Base-by-base conservation (phyloP, 2,113 vertebrate genomes). In the Microcebus murinus region DNA sequence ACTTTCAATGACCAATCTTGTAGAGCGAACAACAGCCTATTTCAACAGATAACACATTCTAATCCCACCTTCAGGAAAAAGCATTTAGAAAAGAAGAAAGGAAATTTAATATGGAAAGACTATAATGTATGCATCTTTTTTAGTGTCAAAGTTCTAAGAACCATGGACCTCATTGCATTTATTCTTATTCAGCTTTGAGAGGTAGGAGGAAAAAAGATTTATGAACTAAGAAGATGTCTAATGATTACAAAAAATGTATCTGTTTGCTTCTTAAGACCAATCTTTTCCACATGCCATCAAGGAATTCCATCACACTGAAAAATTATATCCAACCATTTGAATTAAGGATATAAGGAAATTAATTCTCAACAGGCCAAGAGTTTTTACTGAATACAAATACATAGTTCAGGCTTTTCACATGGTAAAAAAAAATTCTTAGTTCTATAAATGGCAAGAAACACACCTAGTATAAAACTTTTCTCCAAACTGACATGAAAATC, bases 341-440 rank as follows among this genome's bases (percentile, higher is more conserved):
- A 96, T 95, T 95, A 97, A 95, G 52, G 63, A 36, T 84, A 80
- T 83, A 87, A 81, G 90, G 50, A 97, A 95, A 97, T 87, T 57
- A 79, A 63, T 95, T 96, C 39, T 94, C 45, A 87, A 85, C 77
- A 94, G 59, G 27, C 68, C 80, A 95, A 31, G 36, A 70, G 10
- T n/a, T 85, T 94, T 96, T 79, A 81, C 39, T 81, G 65, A 86
- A 59, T 90, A 73, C 95, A 97, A 92, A 79, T 52, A 70, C 1
- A 63, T 31, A 79, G 63, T 34, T 77, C 39, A 88, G 11, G 57
- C 92, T 96, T 95, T 95, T 95, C 82, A 90, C 74, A 68, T 50
- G 73, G 57, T 45, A 76, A 95, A 92, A 94, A 68, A 95, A 94
- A 93, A 70, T 48, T 89, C 39, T 92, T 88, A 31, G 20, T 87